phyloP scores from a whole-genome alignment of 1,140 invertebrate species.

The Drosophila repletoides region DNA sequence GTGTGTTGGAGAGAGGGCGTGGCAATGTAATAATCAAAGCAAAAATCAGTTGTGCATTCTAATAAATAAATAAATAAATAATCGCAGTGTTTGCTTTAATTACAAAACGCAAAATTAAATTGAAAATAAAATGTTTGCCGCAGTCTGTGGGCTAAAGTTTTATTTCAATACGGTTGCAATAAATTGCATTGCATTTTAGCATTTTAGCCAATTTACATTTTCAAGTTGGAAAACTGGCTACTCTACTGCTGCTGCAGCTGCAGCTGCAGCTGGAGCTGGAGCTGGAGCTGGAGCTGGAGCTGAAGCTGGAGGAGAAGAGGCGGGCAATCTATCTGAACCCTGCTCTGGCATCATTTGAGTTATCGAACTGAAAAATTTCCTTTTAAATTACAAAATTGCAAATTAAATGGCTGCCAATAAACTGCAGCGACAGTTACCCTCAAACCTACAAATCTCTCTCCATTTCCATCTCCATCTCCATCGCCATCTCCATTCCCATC shows the following conservation, averaged over 20 bases:
- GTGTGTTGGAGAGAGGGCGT: conserved; percentile 24
- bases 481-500: background rate
- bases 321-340: conserved; percentile 11
- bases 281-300: background rate
- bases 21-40: conserved; percentile 71
- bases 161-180: conserved; percentile 23
- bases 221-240: too few relatives aligned
- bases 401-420: conserved; percentile 71
- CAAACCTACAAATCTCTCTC: background rate
- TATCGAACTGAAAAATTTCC: conserved; percentile 81
- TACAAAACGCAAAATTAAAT: conserved; percentile 74
- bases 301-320: background rate
- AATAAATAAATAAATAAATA: conserved; percentile 74
- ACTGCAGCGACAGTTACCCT: conserved; percentile 36
- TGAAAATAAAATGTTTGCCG: conserved; percentile 72
- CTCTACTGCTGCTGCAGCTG: conserved; percentile 3
- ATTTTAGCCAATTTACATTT: conserved; percentile 75
- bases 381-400: conserved; percentile 81
- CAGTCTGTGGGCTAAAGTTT: conserved; percentile 39
- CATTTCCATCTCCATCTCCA: background rate
- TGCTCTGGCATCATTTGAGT: conserved; percentile 73
- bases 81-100: conserved; percentile 66
- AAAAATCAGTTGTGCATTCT: conserved; percentile 75
- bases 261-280: background rate
- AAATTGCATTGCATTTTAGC: conserved; percentile 63